These are phyloP conservation scores for Trinectes maculatus DNA, from an alignment of 2,113 vertebrate genomes.

Conservation along the genomic window DNA sequence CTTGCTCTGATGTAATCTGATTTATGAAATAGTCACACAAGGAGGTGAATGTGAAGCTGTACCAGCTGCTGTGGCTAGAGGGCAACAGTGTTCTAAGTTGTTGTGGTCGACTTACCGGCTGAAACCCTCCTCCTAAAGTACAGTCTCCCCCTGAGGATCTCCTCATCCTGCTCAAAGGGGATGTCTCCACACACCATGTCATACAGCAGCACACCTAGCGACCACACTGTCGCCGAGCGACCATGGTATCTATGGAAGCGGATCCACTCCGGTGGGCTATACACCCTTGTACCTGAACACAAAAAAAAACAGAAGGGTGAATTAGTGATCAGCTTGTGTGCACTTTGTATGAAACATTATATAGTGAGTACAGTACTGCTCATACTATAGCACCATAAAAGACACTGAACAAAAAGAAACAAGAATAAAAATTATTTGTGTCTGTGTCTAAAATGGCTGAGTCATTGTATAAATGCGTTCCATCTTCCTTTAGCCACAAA, in stretches of 20 bases:
- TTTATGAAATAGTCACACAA: neutral
- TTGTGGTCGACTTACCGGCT: constrained; percentile 81
- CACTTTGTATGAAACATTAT: too few relatives aligned
- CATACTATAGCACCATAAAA: neutral
- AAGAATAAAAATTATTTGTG: constrained; percentile 2
- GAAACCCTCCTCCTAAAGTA: constrained; percentile 94
- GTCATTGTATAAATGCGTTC: constrained; percentile 62
- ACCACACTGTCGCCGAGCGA: constrained; percentile 96
- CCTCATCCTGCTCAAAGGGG: constrained; percentile 97
- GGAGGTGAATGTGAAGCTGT: constrained; percentile 9
- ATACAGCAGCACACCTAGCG: constrained; percentile 93
- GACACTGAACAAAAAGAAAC: neutral
- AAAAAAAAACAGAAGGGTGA: neutral
- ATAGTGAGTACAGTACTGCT: too few relatives aligned
- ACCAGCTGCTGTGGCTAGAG: constrained; percentile 53
- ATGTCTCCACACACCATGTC: constrained; percentile 99
- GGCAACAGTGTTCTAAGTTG: constrained; percentile 46
- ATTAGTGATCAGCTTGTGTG: neutral
- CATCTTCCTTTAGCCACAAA: constrained; percentile 47
- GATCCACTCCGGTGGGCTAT: constrained; percentile 98
- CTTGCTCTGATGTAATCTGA: constrained; percentile 13
- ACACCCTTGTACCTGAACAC: constrained; percentile 91
- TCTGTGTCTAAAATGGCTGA: constrained; percentile 58
- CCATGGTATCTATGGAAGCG: constrained; percentile 96
- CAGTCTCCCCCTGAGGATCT: constrained; percentile 90